Conservation (phyloP, 1,140 invertebrate genomes). For the Drosophila truncata region DNA sequence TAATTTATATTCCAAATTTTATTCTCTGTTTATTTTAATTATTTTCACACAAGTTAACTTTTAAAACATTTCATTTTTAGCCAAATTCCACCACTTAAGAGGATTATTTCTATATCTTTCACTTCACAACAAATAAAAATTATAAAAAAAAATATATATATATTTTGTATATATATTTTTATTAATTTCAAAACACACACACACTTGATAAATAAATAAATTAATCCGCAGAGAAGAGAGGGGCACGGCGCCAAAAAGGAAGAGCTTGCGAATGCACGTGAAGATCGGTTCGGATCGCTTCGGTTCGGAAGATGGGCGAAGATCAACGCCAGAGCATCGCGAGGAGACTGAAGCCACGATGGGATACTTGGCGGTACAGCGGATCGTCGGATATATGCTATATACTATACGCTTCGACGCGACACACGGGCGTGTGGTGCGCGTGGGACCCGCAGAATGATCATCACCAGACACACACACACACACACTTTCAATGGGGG, state of each 20-base stretch:
- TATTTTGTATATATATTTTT: neutral
- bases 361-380: conserved; percentile 3
- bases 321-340: conserved; percentile 79
- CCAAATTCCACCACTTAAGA: neutral
- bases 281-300: conserved; percentile 66
- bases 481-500: too few relatives aligned
- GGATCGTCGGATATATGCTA: conserved; percentile 15
- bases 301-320: conserved; percentile 34
- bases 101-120: neutral
- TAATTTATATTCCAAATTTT: neutral
- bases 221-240: neutral
- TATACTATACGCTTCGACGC: neutral
- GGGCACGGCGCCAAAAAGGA: neutral
- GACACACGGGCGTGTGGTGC: neutral
- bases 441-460: conserved; percentile 25
- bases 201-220: conserved; percentile 14
- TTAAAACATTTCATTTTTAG: neutral
- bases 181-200: conserved; percentile 12
- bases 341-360: conserved; percentile 66
- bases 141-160: neutral
- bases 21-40: neutral
- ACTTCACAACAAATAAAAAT: conserved; percentile 20
- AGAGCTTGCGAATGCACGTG: conserved; percentile 36
- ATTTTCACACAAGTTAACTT: neutral
- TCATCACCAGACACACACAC: neutral